These are phyloP conservation scores for Drosophila pectinifera DNA, from an alignment of 1,140 invertebrate species.

Conservation along the genomic window DNA sequence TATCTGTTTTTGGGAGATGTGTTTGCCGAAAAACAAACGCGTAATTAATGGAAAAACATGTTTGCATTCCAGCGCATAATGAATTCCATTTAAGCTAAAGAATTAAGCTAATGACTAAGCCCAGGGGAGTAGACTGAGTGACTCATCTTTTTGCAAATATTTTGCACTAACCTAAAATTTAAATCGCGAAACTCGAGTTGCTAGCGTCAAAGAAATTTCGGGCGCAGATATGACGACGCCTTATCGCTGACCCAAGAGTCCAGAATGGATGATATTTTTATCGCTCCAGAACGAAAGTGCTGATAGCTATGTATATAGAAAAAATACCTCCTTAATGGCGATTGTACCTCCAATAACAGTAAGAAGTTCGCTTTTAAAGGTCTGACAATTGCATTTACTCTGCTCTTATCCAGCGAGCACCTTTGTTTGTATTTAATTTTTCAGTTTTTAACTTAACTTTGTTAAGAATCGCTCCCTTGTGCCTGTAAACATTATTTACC, in stretches of 20 bases:
- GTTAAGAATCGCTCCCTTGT: slow-evolving; percentile 12
- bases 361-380: slow-evolving; percentile 11
- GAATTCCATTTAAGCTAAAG: slow-evolving; percentile 11
- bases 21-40: slow-evolving; percentile 17
- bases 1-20: slow-evolving; percentile 36
- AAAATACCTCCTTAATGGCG: slow-evolving; percentile 14
- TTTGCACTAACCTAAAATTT: slow-evolving; percentile 9
- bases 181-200: slow-evolving; percentile 31
- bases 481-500: slow-evolving; percentile 66
- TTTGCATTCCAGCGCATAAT: slow-evolving; percentile 19
- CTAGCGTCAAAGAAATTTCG: not conserved
- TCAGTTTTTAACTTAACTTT: not conserved
- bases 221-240: slow-evolving; percentile 19
- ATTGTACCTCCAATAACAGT: slow-evolving; percentile 10
- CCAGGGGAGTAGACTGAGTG: not conserved
- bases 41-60: slow-evolving; percentile 27
- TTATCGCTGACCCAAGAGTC: slow-evolving; percentile 46
- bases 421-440: slow-evolving; percentile 29
- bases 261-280: slow-evolving; percentile 50
- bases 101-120: slow-evolving; percentile 44
- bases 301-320: slow-evolving; percentile 36
- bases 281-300: slow-evolving; percentile 51
- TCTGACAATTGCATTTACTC: slow-evolving; percentile 28
- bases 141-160: slow-evolving; percentile 21
- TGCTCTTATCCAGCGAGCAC: slow-evolving; percentile 7